Percentiles rank a stretch among this genome's conserved stretches.
Conservation (phyloP, 2,113 vertebrate genomes). For the Otis tarda region DNA sequence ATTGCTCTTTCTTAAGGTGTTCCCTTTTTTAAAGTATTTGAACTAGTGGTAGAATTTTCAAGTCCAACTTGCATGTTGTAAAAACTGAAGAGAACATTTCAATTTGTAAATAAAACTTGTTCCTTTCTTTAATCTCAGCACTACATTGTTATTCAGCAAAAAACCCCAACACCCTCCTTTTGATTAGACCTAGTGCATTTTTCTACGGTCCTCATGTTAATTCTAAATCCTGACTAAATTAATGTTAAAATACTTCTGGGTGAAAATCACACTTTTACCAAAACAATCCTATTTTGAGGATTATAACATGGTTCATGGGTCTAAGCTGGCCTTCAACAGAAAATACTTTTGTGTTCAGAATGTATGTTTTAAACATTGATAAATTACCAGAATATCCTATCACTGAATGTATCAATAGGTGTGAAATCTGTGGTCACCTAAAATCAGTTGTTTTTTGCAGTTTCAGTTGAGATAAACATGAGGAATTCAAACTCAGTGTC, state of each 20-base stretch:
- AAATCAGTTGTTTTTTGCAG: background rate
- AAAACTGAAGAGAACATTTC: background rate
- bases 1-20: background rate
- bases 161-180: background rate
- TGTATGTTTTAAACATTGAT: rapidly evolving
- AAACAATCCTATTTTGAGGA: background rate
- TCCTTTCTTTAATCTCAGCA: background rate
- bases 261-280: background rate
- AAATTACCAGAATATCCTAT: background rate
- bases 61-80: background rate
- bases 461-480: background rate
- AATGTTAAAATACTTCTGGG: background rate
- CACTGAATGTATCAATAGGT: background rate
- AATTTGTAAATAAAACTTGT: background rate
- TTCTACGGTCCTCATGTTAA: background rate
- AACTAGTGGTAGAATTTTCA: background rate
- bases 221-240: background rate
- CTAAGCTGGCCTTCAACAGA: background rate
- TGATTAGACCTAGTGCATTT: background rate
- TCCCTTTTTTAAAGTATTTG: background rate
- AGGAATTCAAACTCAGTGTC: background rate
- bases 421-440: background rate
- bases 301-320: background rate
- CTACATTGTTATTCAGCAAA: background rate
- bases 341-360: background rate